Evolutionary conservation across 2,888 invertebrate species (phyloP).

Genomic region (Itoplectis maculator): DNA sequence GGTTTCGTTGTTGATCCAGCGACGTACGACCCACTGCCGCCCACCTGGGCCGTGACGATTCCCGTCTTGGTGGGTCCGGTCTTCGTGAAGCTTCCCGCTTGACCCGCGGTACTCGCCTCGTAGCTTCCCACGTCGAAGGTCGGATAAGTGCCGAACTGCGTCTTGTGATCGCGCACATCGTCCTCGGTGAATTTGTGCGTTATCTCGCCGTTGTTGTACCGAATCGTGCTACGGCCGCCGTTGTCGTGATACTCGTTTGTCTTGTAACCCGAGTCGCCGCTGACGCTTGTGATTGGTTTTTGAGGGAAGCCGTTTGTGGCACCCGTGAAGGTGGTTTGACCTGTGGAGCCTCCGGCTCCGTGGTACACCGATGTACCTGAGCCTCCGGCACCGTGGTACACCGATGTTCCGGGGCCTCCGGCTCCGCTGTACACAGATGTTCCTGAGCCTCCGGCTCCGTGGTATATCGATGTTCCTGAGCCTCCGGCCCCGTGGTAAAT

Average conservation of each 20-base stretch:
- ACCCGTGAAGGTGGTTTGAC: slow-evolving; percentile 11
- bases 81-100: slow-evolving; percentile 81
- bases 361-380: slow-evolving; percentile 22
- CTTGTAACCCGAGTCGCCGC: slow-evolving; percentile 72
- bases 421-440: no score
- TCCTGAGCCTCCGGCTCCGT: no score
- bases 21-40: slow-evolving; percentile 81
- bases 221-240: slow-evolving; percentile 78
- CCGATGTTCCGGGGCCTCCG: slow-evolving; percentile 13
- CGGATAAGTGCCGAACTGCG: slow-evolving; percentile 55
- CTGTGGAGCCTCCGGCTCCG: slow-evolving; percentile 3
- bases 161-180: slow-evolving; percentile 78
- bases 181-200: slow-evolving; percentile 79
- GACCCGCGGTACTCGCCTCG: slow-evolving; percentile 22
- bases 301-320: slow-evolving; percentile 18
- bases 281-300: slow-evolving; percentile 49
- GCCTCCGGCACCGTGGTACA: neutral
- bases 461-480: no score
- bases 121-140: slow-evolving; percentile 54
- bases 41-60: slow-evolving; percentile 79
- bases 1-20: slow-evolving; percentile 73
- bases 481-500: no score
- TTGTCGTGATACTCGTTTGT: slow-evolving; percentile 79
- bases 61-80: slow-evolving; percentile 81
- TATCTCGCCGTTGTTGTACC: slow-evolving; percentile 78